Evolutionary conservation across 2,888 invertebrate species (phyloP), one percentile per base, ranked within the genome.

Genomic region (Thereva nobilitata): DNA sequence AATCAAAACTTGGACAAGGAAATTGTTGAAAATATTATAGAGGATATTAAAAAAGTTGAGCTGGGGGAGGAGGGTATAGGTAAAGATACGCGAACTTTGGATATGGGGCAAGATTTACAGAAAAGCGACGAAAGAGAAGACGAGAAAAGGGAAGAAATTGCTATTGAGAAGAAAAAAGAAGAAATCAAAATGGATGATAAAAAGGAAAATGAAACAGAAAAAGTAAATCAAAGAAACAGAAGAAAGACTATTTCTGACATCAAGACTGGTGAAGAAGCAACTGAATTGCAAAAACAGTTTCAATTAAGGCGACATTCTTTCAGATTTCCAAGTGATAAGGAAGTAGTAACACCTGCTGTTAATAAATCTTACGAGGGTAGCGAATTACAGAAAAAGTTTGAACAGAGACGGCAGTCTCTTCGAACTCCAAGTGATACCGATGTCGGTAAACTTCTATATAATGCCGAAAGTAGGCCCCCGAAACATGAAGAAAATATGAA

Each of bases 381-480:
- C 23, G 5, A 35, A 12, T 50, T 3, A 10, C 35, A 50, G 23
- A 50, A 50, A 5, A 47, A n/a, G 12, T n/a, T 10, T 1, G n/a
- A 47, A 47, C 5, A n/a, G 5, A n/a, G 12, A 12, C 5, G 12
- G 5, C 47, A 9, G 6, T 1, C 8, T 47, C 5, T 12, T 47
- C 5, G 5, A 10, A 47, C 5, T 47, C n/a, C 5, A 10, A n/a
- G 12, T 5, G 70, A 70, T 6, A 74, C 74, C 5, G 76, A 78
- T 10, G 73, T 77, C 52, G 80, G 76, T 0, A 74, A 74, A 56
- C 67, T 74, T 67, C 63, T 76, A 0, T 75, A 75, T 41, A 77
- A 78, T 69, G 70, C 73, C 4, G 76, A 77, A 66, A 67, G 65
- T 42, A 69, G 64, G 57, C 57, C 64, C 5, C 73, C 74, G 0